These are phyloP conservation scores for Brachyhypopomus gauderio DNA, from an alignment of 2,113 vertebrate genomes.

Conservation along the genomic window DNA sequence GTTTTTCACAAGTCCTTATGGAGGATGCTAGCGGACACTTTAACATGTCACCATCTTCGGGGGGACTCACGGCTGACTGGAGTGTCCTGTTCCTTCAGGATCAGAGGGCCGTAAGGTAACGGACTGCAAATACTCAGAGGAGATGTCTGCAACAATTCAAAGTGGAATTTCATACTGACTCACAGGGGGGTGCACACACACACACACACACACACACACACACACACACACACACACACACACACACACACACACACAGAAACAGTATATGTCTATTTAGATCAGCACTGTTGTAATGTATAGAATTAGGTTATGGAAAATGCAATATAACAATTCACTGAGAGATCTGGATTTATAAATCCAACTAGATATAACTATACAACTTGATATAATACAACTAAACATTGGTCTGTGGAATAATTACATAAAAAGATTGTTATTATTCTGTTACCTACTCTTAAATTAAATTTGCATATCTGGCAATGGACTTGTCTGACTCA, in stretches of 20 bases:
- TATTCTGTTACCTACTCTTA: slow-evolving; percentile 60
- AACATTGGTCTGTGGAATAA: slow-evolving; percentile 48
- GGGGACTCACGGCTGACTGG: slow-evolving; percentile 54
- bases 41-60: slow-evolving; percentile 47
- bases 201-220: not conserved
- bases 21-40: slow-evolving; percentile 35
- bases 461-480: slow-evolving; percentile 65
- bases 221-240: not conserved
- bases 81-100: slow-evolving; percentile 53
- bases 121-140: not conserved
- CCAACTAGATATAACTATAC: slow-evolving; percentile 36
- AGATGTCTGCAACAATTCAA: not conserved
- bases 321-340: slow-evolving; percentile 35
- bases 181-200: not conserved
- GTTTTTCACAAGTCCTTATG: slow-evolving; percentile 54
- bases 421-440: slow-evolving; percentile 56
- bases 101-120: slow-evolving; percentile 66
- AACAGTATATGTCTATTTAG: not conserved
- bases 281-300: not conserved
- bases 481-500: no score
- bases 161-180: not conserved
- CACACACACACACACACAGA: no score
- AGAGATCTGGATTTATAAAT: slow-evolving; percentile 43
- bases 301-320: slow-evolving; percentile 1
- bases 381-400: slow-evolving; percentile 50